Conservation (phyloP, 2,797 vertebrate genomes). For the Pachyuromys duprasi region DNA sequence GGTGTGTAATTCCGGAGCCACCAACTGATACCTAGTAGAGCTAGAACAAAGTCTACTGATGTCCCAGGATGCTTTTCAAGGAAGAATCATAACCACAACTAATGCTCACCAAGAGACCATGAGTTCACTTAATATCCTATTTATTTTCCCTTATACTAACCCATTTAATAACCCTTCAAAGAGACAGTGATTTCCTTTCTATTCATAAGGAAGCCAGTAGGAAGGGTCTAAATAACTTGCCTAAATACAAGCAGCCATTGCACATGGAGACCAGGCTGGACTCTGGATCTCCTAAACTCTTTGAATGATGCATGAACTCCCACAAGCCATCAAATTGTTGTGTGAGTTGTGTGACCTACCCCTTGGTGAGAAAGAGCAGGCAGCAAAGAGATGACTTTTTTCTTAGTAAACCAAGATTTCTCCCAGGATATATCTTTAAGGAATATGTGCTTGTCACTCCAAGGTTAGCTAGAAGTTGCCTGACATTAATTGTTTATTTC, state of each 20-base stretch:
- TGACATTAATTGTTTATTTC: background rate
- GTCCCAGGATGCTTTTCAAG: background rate
- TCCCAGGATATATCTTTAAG: background rate
- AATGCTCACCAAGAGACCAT: background rate
- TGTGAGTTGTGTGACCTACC: background rate
- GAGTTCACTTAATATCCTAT: background rate
- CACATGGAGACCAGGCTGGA: background rate
- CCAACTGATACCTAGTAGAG: background rate
- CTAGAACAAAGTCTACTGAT: background rate
- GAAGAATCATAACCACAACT: background rate
- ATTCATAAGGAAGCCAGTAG: background rate
- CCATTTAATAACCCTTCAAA: background rate
- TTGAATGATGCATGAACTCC: background rate
- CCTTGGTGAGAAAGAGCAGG: background rate
- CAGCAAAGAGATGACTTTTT: background rate
- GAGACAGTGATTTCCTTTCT: background rate
- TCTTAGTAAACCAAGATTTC: background rate
- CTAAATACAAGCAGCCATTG: background rate
- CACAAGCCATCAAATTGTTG: too few species aligned
- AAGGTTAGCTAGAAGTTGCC: background rate
- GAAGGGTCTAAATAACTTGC: background rate
- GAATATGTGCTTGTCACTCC: background rate
- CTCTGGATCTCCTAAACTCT: background rate
- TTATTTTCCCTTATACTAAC: background rate
- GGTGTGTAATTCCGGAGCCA: background rate